Evolutionary conservation across 2,797 vertebrate genomes (phyloP).

Genomic region (Coregonus ussuriensis): DNA sequence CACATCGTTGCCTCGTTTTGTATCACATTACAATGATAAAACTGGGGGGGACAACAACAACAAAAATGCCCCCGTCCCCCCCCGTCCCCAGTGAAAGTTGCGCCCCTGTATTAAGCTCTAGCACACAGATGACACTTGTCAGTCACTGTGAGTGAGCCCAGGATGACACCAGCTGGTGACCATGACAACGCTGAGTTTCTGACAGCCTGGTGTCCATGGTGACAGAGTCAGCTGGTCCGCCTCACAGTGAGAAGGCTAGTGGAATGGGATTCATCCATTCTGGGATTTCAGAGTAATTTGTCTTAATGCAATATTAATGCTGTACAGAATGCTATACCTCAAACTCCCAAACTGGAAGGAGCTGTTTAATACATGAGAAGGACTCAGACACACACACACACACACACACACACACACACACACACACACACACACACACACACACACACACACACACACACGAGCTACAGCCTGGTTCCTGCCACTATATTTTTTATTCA

Average conservation of each 20-base stretch:
- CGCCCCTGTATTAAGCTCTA: not conserved
- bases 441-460: no score
- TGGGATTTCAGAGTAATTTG: conserved; percentile 61
- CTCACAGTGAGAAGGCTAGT: conserved; percentile 39
- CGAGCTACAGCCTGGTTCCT: not conserved
- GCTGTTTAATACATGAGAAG: conserved; percentile 59
- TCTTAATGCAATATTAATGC: conserved; percentile 69
- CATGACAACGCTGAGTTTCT: conserved; percentile 45
- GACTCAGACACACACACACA: not conserved
- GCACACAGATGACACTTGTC: not conserved
- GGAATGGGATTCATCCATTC: conserved; percentile 59
- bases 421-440: no score
- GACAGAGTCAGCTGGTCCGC: conserved; percentile 55
- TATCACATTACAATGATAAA: no score
- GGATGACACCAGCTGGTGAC: conserved; percentile 33
- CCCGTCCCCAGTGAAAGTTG: no score
- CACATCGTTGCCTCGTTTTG: no score
- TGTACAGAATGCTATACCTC: conserved; percentile 18
- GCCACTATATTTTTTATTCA: conserved; percentile 18
- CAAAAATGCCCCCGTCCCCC: no score
- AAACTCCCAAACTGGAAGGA: conserved; percentile 27
- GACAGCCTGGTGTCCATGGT: conserved; percentile 54
- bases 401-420: no score
- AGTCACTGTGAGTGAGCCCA: not conserved
- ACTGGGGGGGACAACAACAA: no score